phyloP scores from a whole-genome alignment of 2,888 invertebrate species.

The Hemaris fuciformis region DNA sequence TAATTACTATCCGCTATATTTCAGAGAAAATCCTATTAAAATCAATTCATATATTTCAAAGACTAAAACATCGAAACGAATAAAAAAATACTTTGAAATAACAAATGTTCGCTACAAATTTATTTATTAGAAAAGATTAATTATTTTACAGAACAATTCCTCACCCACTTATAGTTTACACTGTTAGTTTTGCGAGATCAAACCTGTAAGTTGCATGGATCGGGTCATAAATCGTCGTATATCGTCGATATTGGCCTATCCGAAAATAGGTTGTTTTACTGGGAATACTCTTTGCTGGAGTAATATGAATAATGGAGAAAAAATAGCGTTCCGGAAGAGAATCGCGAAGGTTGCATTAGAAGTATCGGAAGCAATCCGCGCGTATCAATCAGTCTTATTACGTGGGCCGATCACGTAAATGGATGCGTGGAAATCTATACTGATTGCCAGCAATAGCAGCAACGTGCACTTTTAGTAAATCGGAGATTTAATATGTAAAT shows the following conservation, averaged over 20 bases:
- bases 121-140: no score
- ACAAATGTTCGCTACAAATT: no score
- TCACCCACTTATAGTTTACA: not conserved
- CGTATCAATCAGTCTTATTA: conserved; percentile 20
- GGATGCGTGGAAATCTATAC: conserved; percentile 16
- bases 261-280: not conserved
- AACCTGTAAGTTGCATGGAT: not conserved
- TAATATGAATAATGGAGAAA: conserved; percentile 10
- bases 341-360: conserved; percentile 16
- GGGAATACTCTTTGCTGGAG: not conserved
- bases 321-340: conserved; percentile 19
- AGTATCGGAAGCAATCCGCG: conserved; percentile 16
- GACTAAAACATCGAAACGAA: no score
- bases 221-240: not conserved
- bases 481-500: no score
- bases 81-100: no score
- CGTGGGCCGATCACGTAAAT: conserved; percentile 23
- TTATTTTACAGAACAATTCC: not conserved
- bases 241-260: not conserved
- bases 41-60: no score
- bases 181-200: not conserved
- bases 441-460: not conserved
- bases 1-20: no score
- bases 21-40: no score
- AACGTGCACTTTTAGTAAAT: not conserved